Conservation (phyloP, 2,888 invertebrate species). For the Mechanitis mazaeus region DNA sequence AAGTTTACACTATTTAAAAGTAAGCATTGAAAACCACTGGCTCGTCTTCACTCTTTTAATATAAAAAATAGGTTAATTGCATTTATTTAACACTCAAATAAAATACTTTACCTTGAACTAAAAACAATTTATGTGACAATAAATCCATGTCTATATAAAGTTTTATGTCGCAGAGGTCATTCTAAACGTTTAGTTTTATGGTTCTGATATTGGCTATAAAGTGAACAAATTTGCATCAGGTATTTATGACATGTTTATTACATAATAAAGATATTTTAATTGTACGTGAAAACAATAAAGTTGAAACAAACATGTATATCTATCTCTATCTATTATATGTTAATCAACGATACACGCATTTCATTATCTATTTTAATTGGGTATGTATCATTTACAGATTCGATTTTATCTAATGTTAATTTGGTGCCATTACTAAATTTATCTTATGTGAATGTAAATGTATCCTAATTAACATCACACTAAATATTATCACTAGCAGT, state of each 20-base stretch:
- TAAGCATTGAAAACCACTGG: no score
- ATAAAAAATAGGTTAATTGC: no score
- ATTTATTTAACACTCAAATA: not conserved
- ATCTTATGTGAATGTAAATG: not conserved
- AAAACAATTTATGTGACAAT: constrained; percentile 19
- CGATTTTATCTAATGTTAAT: not conserved
- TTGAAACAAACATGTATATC: not conserved
- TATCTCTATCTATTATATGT: not conserved
- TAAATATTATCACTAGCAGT: not conserved
- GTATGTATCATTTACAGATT: not conserved
- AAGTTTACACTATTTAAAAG: no score
- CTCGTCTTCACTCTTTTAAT: no score
- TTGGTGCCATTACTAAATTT: not conserved
- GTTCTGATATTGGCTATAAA: constrained; percentile 29
- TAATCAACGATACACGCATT: no score
- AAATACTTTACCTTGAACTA: constrained; percentile 9
- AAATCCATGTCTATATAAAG: constrained; percentile 24
- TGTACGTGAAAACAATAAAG: not conserved
- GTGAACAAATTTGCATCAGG: constrained; percentile 12
- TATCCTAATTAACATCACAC: not conserved
- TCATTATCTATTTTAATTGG: no score
- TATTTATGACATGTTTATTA: not conserved
- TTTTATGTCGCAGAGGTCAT: constrained; percentile 29
- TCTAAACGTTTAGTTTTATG: constrained; percentile 33
- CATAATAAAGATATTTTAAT: not conserved